Percentiles rank a stretch among this genome's conserved stretches.
These are phyloP conservation scores for Heptranchias perlo DNA, from an alignment of 2,113 vertebrate species.

Conservation along the genomic window DNA sequence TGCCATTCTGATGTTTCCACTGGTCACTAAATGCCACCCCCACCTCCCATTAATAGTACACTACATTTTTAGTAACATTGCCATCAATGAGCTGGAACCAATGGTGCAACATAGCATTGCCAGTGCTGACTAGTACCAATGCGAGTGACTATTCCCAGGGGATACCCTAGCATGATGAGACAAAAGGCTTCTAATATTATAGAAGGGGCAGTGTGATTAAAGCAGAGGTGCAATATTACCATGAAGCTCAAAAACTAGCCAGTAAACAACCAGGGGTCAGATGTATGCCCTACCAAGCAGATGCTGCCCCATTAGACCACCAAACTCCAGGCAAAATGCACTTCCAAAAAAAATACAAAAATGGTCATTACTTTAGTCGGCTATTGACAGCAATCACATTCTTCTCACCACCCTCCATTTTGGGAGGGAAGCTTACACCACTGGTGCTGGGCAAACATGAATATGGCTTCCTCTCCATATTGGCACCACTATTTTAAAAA, in stretches of 20 bases:
- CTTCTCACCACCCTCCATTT: neutral
- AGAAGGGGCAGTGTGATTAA: neutral
- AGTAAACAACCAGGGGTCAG: neutral
- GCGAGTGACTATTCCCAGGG: neutral
- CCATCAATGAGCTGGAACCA: neutral
- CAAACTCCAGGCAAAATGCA: neutral
- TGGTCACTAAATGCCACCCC: neutral
- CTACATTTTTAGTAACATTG: no score
- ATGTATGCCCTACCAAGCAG: neutral
- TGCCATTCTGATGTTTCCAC: neutral
- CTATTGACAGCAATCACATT: neutral
- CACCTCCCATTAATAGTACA: neutral
- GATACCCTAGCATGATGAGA: neutral
- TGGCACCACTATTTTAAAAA: neutral
- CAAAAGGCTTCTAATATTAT: neutral
- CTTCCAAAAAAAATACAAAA: neutral
- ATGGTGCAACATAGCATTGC: neutral
- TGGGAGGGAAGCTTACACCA: neutral
- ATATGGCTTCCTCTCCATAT: neutral
- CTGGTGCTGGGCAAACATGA: neutral
- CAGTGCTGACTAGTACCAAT: neutral
- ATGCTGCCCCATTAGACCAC: neutral
- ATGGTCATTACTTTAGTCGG: neutral
- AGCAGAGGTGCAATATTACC: neutral
- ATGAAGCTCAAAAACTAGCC: neutral